Evolutionary conservation across 2,888 invertebrate species (phyloP), one percentile per base, ranked within the genome.

Genomic region (Trisateles emortualis): DNA sequence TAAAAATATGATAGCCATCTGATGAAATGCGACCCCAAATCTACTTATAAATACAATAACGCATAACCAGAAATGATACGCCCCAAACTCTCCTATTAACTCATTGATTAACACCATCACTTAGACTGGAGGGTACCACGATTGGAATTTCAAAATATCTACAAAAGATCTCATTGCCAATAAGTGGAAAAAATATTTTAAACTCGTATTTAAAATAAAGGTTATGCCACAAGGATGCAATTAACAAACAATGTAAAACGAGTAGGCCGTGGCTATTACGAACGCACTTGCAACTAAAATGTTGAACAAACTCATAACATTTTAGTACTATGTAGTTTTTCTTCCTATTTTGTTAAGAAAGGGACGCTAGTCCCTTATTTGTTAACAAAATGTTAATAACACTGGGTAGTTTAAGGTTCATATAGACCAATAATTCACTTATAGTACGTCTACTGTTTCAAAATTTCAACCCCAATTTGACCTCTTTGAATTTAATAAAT

Each of bases 11-110:
- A 93, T 92, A 2, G 90, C 90, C 84, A 93, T 87, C 71, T 92
- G 92, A 69, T 93, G 91, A 73, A 92, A 91, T 6, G 92, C 93
- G n/a, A 90, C 86, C 0, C 93, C 90, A 43, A 93, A 88, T 75
- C 93, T 93, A 61, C 87, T 86, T 5, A 85, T 40, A 46, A 90
- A 89, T 58, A 93, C 71, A 16, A 90, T 76, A 41, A 89, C 65
- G 69, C 90, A 90, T 35, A 94, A 70, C 64, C 64, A 68, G 13
- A 50, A 53, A 47, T 68, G 68, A 43, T 53, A 68, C 13, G 46
- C 56, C 24, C 68, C 68, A 38, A 66, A 68, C 32, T 83, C 77
- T 19, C 93, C 93, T 43, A 93, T 88, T 13, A 90, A 73, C 48
- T 82, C 74, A 61, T 84, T 88, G 24, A 93, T 80, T 11, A 84